Percentiles rank a stretch among this genome's conserved stretches.
Evolutionary conservation across 2,113 vertebrate species (phyloP).

Genomic region (Vulpes vulpes): DNA sequence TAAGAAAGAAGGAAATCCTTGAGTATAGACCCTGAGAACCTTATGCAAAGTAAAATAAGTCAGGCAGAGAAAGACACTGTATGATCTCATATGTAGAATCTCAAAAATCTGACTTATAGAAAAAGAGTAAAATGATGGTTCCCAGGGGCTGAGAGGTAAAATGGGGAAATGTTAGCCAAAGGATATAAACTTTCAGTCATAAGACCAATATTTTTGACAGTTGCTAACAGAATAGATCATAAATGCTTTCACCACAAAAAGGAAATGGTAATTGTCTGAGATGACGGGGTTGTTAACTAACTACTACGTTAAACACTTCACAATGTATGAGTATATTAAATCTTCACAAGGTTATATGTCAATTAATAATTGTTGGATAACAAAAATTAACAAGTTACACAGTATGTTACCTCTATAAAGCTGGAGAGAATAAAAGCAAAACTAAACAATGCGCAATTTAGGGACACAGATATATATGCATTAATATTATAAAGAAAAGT

Average conservation of each 20-base stretch:
- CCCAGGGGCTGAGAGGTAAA: neutral
- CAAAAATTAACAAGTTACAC: neutral
- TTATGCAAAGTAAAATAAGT: neutral
- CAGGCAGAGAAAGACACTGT: neutral
- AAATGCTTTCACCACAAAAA: neutral
- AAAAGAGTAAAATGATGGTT: neutral
- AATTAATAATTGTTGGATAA: too few relatives aligned
- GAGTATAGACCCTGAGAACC: neutral
- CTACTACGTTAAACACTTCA: neutral
- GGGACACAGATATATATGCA: neutral
- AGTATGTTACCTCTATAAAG: neutral
- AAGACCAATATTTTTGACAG: neutral
- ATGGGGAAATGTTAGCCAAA: neutral
- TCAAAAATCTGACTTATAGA: neutral
- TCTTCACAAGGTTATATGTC: too few relatives aligned
- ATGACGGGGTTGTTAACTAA: neutral
- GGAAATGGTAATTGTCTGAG: neutral
- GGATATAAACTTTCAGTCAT: neutral
- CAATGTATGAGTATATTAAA: neutral
- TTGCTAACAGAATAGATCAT: neutral
- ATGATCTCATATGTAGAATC: neutral
- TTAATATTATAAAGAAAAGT: neutral
- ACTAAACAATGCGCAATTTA: neutral
- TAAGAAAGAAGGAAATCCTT: neutral
- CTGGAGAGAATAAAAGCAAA: neutral